Conservation (phyloP, 1,140 invertebrate species). For the Carposina sasakii region DNA sequence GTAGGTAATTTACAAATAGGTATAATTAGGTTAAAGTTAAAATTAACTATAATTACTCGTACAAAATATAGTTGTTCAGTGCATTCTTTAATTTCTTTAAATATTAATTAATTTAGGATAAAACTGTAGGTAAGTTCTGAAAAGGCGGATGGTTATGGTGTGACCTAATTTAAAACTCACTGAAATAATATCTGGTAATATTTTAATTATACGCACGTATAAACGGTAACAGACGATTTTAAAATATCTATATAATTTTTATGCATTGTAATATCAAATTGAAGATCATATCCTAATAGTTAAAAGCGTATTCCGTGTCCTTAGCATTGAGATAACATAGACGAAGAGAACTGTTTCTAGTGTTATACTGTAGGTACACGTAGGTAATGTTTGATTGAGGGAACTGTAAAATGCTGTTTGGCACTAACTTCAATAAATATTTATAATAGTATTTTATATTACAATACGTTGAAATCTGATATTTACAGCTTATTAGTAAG, state of each 20-base stretch:
- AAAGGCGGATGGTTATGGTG: conserved; percentile 23
- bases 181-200: background rate
- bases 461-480: conserved; percentile 55
- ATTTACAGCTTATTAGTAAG: conserved; percentile 61
- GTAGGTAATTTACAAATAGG: conserved; percentile 29
- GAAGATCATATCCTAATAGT: conserved; percentile 34
- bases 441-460: conserved; percentile 47
- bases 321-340: conserved; percentile 25
- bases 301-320: conserved; percentile 42
- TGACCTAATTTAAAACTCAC: conserved; percentile 12
- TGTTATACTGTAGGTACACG: conserved; percentile 33
- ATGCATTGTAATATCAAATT: conserved; percentile 13
- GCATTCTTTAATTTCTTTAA: conserved; percentile 26
- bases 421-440: conserved; percentile 66
- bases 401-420: conserved; percentile 61
- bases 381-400: conserved; percentile 23
- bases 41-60: conserved; percentile 42
- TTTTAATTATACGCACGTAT: conserved; percentile 9
- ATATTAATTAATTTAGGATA: conserved; percentile 15
- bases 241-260: conserved; percentile 10
- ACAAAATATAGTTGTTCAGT: conserved; percentile 44
- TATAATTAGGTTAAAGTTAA: conserved; percentile 36
- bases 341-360: conserved; percentile 12
- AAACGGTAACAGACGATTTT: conserved; percentile 17
- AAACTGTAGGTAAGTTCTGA: conserved; percentile 20